phyloP scores from a whole-genome alignment of 2,797 vertebrate species.

The Semaprochilodus insignis region DNA sequence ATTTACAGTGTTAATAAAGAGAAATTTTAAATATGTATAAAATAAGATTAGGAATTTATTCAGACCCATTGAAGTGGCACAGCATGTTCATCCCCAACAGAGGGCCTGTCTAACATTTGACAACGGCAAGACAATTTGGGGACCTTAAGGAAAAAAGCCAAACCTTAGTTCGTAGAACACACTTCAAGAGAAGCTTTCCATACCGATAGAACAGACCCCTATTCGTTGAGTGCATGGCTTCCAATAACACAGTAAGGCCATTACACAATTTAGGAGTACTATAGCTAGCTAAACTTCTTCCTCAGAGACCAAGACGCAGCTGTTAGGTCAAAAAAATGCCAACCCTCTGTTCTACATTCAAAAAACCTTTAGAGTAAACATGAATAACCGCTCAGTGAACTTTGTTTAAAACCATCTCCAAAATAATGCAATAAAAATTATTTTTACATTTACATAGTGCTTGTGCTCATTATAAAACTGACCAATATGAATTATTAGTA shows the following conservation, averaged over 20 bases:
- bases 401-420: not conserved
- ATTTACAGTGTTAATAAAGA: not conserved
- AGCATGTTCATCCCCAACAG: not conserved
- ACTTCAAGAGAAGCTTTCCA: not conserved
- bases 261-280: not conserved
- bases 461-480: not conserved
- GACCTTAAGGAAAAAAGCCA: not conserved
- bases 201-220: not conserved
- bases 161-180: not conserved
- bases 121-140: not conserved
- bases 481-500: not conserved
- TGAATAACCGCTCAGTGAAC: not conserved
- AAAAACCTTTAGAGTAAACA: constrained; percentile 2
- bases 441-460: not conserved
- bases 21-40: not conserved
- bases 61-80: constrained; percentile 1
- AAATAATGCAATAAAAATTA: not conserved
- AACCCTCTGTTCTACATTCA: not conserved
- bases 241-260: not conserved
- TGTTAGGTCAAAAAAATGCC: not conserved
- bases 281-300: not conserved
- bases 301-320: constrained; percentile 1
- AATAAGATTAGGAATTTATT: constrained; percentile 23
- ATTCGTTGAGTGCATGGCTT: not conserved
- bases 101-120: not conserved